phyloP scores from a whole-genome alignment of 1,140 invertebrate species.

The Cataglyphis hispanica region DNA sequence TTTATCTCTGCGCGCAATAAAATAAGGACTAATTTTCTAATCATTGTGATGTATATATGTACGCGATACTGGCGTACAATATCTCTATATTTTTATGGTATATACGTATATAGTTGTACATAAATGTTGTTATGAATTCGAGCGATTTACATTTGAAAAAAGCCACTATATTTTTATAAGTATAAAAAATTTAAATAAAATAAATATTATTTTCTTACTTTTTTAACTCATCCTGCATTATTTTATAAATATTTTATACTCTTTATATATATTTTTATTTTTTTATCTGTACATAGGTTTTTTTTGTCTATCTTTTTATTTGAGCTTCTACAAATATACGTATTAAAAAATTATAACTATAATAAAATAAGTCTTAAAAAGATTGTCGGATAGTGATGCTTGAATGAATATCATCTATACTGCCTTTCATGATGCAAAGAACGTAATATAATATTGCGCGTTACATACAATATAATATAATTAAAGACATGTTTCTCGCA shows the following conservation, averaged over 20 bases:
- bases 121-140: slow-evolving; percentile 35
- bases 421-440: slow-evolving; percentile 30
- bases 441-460: not conserved
- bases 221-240: slow-evolving; percentile 20
- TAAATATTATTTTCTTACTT: slow-evolving; percentile 34
- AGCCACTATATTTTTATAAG: slow-evolving; percentile 25
- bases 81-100: slow-evolving; percentile 21
- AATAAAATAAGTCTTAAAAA: slow-evolving; percentile 50
- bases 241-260: not conserved
- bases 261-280: not conserved
- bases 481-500: not conserved
- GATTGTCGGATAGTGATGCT: slow-evolving; percentile 49
- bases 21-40: slow-evolving; percentile 23
- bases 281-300: not conserved
- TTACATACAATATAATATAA: slow-evolving; percentile 40
- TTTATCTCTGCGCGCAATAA: slow-evolving; percentile 10
- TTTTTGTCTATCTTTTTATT: slow-evolving; percentile 30
- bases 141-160: slow-evolving; percentile 40
- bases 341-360: slow-evolving; percentile 47
- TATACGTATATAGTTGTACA: slow-evolving; percentile 25
- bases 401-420: slow-evolving; percentile 43
- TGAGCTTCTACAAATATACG: slow-evolving; percentile 43
- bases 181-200: slow-evolving; percentile 61
- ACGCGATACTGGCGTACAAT: not conserved
- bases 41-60: slow-evolving; percentile 4